phyloP scores from a whole-genome alignment of 2,888 invertebrate genomes.

The Drosophila planitibia region DNA sequence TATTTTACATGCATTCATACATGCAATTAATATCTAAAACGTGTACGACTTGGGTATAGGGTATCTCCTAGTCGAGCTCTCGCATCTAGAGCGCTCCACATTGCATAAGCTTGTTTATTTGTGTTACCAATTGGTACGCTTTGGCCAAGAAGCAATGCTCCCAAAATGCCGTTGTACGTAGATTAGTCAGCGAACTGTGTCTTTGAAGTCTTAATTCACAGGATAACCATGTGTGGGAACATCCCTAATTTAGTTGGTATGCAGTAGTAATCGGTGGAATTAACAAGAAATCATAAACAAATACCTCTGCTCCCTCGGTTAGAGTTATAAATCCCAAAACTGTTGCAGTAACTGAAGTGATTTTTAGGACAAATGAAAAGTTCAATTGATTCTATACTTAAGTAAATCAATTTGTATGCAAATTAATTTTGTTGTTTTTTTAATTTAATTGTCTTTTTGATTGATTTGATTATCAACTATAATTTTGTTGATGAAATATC shows the following conservation, averaged over 20 bases:
- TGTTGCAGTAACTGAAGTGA: not conserved
- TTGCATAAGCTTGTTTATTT: not conserved
- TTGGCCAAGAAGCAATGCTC: slow-evolving; percentile 27
- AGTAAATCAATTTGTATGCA: not conserved
- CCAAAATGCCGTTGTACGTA: slow-evolving; percentile 25
- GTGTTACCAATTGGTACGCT: slow-evolving; percentile 1
- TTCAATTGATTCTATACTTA: not conserved
- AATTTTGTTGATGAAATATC: not conserved
- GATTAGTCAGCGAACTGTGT: slow-evolving; percentile 12
- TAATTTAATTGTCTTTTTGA: not conserved
- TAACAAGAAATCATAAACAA: not conserved
- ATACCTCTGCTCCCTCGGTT: not conserved
- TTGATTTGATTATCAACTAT: not conserved
- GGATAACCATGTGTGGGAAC: slow-evolving; percentile 30
- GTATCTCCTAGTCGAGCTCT: not conserved
- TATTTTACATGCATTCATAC: not conserved
- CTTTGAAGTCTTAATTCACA: slow-evolving; percentile 38
- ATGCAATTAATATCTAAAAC: not conserved
- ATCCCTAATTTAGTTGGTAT: slow-evolving; percentile 16
- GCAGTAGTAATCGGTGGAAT: not conserved
- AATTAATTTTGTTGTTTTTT: not conserved
- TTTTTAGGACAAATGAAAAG: not conserved
- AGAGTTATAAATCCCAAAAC: not conserved
- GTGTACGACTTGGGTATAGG: not conserved
- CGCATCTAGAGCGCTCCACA: not conserved